These are phyloP conservation scores for Callinectes sapidus DNA, from an alignment of 2,888 invertebrate species.

Conservation along the genomic window DNA sequence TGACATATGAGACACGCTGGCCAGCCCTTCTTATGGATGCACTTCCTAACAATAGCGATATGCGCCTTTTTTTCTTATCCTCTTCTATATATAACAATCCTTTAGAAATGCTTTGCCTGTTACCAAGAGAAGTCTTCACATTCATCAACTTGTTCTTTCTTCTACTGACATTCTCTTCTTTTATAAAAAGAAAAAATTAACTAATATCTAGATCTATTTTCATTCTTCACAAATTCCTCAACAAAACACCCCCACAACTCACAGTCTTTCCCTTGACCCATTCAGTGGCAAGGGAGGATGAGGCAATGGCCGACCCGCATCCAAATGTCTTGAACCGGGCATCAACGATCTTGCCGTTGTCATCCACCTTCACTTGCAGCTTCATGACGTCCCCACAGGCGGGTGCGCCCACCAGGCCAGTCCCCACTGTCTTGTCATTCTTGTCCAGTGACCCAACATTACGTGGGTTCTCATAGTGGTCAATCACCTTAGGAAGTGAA, in stretches of 20 bases:
- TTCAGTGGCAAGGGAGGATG: constrained; percentile 95
- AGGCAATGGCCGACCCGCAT: constrained; percentile 99
- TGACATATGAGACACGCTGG: too few relatives aligned
- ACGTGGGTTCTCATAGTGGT: constrained; percentile 99
- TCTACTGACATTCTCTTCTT: not conserved
- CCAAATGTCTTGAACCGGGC: constrained; percentile 99
- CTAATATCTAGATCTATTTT: not conserved
- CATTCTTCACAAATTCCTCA: not conserved
- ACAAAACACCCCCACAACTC: constrained; percentile 71
- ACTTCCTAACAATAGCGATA: too few relatives aligned
- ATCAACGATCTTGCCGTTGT: constrained; percentile 96
- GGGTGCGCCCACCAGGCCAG: constrained; percentile 98
- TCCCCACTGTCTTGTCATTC: constrained; percentile 93
- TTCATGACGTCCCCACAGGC: constrained; percentile 99
- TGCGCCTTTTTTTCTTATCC: too few relatives aligned
- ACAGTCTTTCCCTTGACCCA: constrained; percentile 97
- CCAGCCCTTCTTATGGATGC: too few relatives aligned
- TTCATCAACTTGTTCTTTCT: not conserved
- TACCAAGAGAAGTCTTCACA: too few relatives aligned
- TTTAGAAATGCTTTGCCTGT: too few relatives aligned
- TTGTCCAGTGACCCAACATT: constrained; percentile 99
- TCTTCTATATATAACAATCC: too few relatives aligned
- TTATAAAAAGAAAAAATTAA: not conserved
- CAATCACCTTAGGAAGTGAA: constrained; percentile 86
- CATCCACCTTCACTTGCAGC: constrained; percentile 94